Conservation (phyloP, 2,113 vertebrate genomes). For the Lepus europaeus region DNA sequence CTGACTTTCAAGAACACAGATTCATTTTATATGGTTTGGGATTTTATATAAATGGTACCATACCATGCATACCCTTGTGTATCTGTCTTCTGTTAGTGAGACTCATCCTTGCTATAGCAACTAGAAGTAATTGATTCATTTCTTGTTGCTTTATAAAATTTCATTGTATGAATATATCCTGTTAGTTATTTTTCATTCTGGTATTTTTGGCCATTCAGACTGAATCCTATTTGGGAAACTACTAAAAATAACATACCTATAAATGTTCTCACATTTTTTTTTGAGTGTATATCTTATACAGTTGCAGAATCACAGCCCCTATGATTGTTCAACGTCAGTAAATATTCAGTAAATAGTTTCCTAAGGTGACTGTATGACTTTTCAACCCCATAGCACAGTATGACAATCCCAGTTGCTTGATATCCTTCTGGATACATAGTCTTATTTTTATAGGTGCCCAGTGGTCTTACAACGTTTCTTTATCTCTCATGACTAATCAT, state of each 20-base stretch:
- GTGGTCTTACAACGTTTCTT: not conserved
- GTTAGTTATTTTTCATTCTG: constrained; percentile 38
- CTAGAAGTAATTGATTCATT: not conserved
- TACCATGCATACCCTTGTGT: not conserved
- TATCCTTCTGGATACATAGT: not conserved
- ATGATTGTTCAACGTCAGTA: not conserved
- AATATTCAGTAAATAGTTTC: constrained; percentile 6
- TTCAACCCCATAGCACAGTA: not conserved
- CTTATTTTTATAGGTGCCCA: not conserved
- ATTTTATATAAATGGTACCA: not conserved
- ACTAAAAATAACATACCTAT: not conserved
- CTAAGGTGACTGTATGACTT: constrained; percentile 2
- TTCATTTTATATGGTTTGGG: not conserved
- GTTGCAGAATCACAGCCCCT: not conserved
- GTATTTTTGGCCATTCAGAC: not conserved
- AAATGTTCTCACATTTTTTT: not conserved
- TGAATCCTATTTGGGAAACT: not conserved
- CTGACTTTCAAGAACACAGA: not conserved
- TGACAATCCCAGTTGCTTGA: not conserved
- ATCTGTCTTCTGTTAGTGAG: not conserved
- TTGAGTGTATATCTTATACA: not conserved
- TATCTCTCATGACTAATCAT: constrained; percentile 12
- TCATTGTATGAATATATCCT: not conserved
- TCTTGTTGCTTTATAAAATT: constrained; percentile 35
- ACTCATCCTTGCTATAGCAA: constrained; percentile 16